Percentiles rank a stretch among this genome's conserved stretches.
Evolutionary conservation across 2,113 vertebrate genomes (phyloP).

Genomic region (Oryzias melastigma): DNA sequence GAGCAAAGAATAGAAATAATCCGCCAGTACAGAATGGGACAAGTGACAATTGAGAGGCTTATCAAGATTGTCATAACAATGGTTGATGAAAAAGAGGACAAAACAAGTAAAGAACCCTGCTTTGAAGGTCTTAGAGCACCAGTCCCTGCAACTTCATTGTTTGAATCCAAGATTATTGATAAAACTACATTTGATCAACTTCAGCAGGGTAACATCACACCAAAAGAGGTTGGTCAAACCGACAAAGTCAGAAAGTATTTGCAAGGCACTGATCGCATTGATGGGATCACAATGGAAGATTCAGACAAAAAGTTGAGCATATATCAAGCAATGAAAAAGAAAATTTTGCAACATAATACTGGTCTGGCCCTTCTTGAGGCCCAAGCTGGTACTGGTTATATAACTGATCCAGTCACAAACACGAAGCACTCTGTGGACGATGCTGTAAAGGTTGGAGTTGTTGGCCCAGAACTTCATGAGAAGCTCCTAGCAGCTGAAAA

Average conservation of each 20-base stretch:
- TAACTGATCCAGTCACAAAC: constrained; percentile 82
- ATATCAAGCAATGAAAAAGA: constrained; percentile 90
- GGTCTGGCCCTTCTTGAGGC: constrained; percentile 87
- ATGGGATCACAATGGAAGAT: constrained; percentile 83
- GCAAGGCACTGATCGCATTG: constrained; percentile 83
- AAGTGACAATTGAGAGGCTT: constrained; percentile 89
- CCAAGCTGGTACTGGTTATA: constrained; percentile 91
- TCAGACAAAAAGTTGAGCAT: constrained; percentile 88
- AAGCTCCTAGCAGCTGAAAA: constrained; percentile 88
- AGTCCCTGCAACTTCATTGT: constrained; percentile 82
- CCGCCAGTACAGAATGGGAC: constrained; percentile 86
- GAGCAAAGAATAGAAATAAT: constrained; percentile 88
- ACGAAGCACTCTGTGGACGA: constrained; percentile 83
- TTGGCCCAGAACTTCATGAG: constrained; percentile 85
- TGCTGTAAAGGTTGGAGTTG: constrained; percentile 84
- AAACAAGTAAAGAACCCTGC: constrained; percentile 75
- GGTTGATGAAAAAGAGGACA: constrained; percentile 83
- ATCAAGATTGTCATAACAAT: constrained; percentile 90
- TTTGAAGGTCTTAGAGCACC: constrained; percentile 87
- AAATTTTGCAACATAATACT: constrained; percentile 82
- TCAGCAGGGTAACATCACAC: constrained; percentile 82
- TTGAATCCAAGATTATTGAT: constrained; percentile 85
- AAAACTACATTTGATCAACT: constrained; percentile 84
- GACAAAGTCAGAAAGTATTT: constrained; percentile 82
- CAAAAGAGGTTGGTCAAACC: constrained; percentile 83